Percentiles rank a stretch among this genome's conserved stretches.
Evolutionary conservation across 2,113 vertebrate genomes (phyloP).

Genomic region (Onychorhynchus coronatus): DNA sequence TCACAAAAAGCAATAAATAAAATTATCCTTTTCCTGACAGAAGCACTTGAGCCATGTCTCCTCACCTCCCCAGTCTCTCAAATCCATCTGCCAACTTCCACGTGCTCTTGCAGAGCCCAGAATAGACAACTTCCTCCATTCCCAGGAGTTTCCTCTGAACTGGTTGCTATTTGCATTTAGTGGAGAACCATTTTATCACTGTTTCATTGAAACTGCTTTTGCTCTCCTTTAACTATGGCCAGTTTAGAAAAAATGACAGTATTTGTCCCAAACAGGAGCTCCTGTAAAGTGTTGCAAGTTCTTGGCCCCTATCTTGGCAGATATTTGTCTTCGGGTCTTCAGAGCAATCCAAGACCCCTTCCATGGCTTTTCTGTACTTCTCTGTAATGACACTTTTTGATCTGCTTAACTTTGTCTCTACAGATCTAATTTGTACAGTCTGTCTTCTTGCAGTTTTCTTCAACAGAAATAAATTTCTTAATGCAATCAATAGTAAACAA

Average conservation of each 20-base stretch:
- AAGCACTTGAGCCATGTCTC: neutral
- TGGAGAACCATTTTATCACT: neutral
- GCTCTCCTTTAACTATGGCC: neutral
- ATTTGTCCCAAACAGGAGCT: neutral
- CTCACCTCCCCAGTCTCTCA: neutral
- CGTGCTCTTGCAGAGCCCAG: neutral
- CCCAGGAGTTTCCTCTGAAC: neutral
- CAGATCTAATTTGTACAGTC: neutral
- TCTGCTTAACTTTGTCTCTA: neutral
- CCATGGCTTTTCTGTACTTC: neutral
- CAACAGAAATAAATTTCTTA: neutral
- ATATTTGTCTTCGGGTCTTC: neutral
- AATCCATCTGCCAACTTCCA: neutral
- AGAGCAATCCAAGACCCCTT: neutral
- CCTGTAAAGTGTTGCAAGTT: rapidly evolving
- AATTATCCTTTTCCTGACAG: neutral
- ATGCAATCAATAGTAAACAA: neutral
- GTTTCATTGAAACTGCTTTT: neutral
- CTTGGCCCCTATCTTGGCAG: neutral
- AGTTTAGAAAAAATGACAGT: neutral
- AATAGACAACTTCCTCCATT: neutral
- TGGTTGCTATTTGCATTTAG: neutral
- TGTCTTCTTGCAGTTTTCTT: neutral
- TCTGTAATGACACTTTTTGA: neutral
- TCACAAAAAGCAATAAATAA: neutral